Evolutionary conservation across 2,113 vertebrate genomes (phyloP).

Genomic region (Ibidorhyncha struthersii): DNA sequence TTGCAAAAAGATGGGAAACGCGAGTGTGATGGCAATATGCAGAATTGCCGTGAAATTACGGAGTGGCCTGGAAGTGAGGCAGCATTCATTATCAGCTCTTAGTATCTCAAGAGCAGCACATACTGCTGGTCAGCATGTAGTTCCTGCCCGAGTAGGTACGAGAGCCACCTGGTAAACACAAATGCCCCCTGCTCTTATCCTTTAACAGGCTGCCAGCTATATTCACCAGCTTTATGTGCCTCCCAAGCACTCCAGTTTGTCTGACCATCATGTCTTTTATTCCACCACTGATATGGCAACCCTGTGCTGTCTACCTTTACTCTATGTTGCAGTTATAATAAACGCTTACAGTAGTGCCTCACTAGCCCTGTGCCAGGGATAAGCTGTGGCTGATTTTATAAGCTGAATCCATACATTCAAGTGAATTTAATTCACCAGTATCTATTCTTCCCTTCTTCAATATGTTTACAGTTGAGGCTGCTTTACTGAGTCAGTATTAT

Average conservation of each 20-base stretch:
- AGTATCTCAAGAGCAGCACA: background rate
- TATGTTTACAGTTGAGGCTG: background rate
- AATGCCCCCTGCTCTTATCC: background rate
- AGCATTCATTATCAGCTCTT: background rate
- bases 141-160: background rate
- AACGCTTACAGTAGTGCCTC: background rate
- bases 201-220: background rate
- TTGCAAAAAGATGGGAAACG: background rate
- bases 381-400: background rate
- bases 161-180: background rate
- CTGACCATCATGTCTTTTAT: background rate
- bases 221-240: background rate
- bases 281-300: rapidly evolving
- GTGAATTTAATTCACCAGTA: background rate
- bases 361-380: background rate
- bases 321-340: background rate
- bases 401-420: background rate
- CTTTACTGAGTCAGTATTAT: background rate
- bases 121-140: background rate
- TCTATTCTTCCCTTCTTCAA: background rate
- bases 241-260: background rate
- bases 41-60: background rate
- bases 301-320: background rate
- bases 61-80: background rate
- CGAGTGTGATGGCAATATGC: background rate